Percentiles rank a stretch among this genome's conserved stretches.
These are phyloP conservation scores for Rousettus leschenaultii DNA, from an alignment of 2,113 vertebrate species.

Conservation along the genomic window DNA sequence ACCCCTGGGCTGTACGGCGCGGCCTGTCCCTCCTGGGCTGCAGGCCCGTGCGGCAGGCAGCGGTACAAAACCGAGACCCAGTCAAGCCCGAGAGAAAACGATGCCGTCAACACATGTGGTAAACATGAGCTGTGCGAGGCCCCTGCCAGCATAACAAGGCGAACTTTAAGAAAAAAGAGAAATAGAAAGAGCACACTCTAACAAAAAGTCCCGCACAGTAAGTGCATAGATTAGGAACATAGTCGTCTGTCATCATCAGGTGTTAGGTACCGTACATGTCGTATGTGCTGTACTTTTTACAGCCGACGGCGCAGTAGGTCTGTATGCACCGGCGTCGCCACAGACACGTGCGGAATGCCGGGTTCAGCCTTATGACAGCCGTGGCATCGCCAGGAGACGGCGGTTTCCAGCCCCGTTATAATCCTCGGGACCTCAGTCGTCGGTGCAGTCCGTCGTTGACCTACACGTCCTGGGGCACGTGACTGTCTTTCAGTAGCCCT, in stretches of 20 bases:
- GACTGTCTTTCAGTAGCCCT: background rate
- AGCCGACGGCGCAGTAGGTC: background rate
- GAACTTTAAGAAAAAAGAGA: background rate
- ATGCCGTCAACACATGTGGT: too few species aligned
- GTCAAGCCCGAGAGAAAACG: background rate
- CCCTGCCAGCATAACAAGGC: background rate
- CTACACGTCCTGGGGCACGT: background rate
- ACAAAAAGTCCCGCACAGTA: background rate
- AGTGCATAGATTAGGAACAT: too few species aligned
- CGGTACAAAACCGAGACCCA: background rate
- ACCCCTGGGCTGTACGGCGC: too few species aligned
- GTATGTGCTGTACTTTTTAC: too few species aligned
- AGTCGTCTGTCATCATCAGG: background rate
- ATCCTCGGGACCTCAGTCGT: background rate
- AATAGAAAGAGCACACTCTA: background rate
- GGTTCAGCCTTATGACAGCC: background rate
- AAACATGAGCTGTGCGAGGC: background rate
- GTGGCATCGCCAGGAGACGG: background rate
- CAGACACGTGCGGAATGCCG: background rate
- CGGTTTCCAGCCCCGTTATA: background rate
- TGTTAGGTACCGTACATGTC: background rate
- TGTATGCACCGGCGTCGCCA: background rate
- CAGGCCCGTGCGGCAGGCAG: background rate
- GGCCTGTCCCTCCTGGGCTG: background rate
- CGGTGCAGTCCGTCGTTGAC: background rate